These are phyloP conservation scores for Galaxea fascicularis DNA, from an alignment of 92 coral and sea anemone species.

Conservation along the genomic window DNA sequence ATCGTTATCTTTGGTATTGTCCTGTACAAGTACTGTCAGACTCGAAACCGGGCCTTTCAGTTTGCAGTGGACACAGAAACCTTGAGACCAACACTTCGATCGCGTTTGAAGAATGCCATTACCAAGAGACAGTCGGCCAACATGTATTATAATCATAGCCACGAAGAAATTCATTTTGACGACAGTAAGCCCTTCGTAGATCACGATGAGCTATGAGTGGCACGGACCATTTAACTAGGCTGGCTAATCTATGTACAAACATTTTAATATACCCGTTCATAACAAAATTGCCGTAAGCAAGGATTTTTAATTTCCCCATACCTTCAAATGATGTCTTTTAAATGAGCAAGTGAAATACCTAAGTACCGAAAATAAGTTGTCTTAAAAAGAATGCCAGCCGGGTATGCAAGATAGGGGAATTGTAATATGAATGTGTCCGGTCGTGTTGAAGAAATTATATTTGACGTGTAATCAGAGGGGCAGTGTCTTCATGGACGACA, in stretches of 20 bases:
- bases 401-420: not conserved
- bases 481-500: not conserved
- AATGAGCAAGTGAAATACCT: not conserved
- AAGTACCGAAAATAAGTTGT: not conserved
- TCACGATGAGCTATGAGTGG: constrained; percentile 60
- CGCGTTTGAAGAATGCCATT: constrained; percentile 51
- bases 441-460: not conserved
- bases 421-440: not conserved
- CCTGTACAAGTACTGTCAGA: constrained; percentile 65
- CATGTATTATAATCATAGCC: constrained; percentile 42
- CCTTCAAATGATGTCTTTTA: not conserved
- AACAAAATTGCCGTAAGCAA: not conserved
- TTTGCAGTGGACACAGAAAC: constrained; percentile 55
- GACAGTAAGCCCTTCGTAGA: constrained; percentile 87
- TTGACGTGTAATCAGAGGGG: not conserved
- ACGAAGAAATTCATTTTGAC: constrained; percentile 42
- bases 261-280: not conserved
- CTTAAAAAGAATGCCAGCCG: not conserved
- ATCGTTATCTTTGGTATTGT: constrained; percentile 62
- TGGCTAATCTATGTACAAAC: not conserved
- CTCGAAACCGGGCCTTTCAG: constrained; percentile 55
- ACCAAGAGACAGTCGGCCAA: constrained; percentile 48
- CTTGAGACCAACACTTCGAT: constrained; percentile 24
- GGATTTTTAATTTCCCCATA: not conserved
- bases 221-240: not conserved